phyloP scores from a whole-genome alignment of 2,888 invertebrate species.

The Petrophora chlorosata region DNA sequence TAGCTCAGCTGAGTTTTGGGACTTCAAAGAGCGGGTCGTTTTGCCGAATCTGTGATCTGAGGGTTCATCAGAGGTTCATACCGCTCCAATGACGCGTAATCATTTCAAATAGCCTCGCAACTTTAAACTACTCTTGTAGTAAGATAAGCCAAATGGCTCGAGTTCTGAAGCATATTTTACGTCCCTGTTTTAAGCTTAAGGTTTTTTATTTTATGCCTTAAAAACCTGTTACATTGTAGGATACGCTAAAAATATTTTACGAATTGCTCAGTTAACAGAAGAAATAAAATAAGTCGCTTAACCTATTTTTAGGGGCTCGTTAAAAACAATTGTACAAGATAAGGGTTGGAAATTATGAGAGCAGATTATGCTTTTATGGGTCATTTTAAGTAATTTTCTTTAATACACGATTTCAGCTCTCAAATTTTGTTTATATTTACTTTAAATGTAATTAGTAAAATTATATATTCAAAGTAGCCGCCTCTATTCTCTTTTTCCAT shows the following conservation, averaged over 20 bases:
- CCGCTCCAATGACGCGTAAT: slow-evolving; percentile 35
- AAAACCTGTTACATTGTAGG: no score
- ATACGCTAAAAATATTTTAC: neutral
- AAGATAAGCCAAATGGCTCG: neutral
- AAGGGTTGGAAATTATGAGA: slow-evolving; percentile 8
- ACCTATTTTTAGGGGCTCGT: slow-evolving; percentile 10
- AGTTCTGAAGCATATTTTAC: neutral
- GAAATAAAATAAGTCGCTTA: slow-evolving; percentile 6
- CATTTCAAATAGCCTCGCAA: slow-evolving; percentile 22
- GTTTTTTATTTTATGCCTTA: no score
- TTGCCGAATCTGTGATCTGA: slow-evolving; percentile 36
- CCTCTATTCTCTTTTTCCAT: no score
- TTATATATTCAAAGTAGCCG: no score
- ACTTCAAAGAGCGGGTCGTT: slow-evolving; percentile 42
- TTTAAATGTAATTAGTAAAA: no score
- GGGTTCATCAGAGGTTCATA: slow-evolving; percentile 24
- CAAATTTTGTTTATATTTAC: neutral
- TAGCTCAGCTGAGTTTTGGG: slow-evolving; percentile 36
- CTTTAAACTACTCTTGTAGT: slow-evolving; percentile 5
- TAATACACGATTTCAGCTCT: neutral
- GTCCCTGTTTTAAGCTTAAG: no score
- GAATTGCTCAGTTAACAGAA: neutral
- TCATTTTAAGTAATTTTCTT: slow-evolving; percentile 4
- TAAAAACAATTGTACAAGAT: slow-evolving; percentile 15
- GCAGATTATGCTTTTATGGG: slow-evolving; percentile 10